A percentile compares a stretch with the other conserved stretches of the same genome.
Evolutionary conservation across 2,113 vertebrate genomes (phyloP).

Genomic region (Aplodontia rufa): DNA sequence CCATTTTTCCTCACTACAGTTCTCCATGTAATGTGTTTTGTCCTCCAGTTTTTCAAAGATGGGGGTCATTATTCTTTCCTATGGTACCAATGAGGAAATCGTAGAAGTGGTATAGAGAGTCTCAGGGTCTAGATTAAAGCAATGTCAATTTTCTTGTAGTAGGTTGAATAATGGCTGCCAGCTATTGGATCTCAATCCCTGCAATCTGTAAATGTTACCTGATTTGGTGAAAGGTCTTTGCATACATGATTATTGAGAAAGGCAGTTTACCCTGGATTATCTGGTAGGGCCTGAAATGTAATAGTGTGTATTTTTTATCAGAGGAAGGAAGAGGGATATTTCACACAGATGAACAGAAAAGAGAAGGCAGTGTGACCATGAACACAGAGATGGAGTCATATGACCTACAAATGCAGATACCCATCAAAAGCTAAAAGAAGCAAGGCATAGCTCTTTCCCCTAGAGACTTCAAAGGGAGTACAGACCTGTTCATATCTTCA

Average conservation of each 20-base stretch:
- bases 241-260: not conserved
- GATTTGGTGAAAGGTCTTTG: not conserved
- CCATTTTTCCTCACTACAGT: not conserved
- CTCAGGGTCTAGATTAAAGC: not conserved
- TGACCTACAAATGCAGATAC: not conserved
- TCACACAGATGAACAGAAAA: not conserved
- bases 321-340: not conserved
- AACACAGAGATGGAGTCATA: not conserved
- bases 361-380: not conserved
- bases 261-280: conserved; percentile 3
- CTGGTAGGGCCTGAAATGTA: not conserved
- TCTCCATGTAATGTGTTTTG: not conserved
- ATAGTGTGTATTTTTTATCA: not conserved
- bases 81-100: not conserved
- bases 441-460: not conserved
- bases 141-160: not conserved
- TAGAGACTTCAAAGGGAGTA: not conserved
- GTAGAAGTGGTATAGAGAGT: not conserved
- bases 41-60: not conserved
- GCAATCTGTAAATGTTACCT: not conserved
- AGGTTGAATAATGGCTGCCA: not conserved
- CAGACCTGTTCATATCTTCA: not conserved
- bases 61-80: not conserved
- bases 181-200: not conserved
- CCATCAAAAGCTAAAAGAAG: not conserved